These are phyloP conservation scores for Hesperophylax magnus DNA, from an alignment of 1,140 invertebrate species.

Conservation along the genomic window DNA sequence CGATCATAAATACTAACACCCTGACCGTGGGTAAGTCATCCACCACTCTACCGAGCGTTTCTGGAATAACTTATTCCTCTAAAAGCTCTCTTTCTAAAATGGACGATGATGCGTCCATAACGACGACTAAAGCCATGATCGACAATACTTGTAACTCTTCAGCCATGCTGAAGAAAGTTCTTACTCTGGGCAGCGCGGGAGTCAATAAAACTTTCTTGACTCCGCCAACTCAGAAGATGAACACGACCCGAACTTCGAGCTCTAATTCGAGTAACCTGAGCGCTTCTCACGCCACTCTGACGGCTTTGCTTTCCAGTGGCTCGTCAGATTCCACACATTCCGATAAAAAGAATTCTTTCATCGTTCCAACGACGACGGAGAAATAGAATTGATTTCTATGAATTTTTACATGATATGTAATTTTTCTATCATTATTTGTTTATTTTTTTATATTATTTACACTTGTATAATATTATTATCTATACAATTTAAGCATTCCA, in stretches of 20 bases:
- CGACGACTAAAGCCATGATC: conserved; percentile 68
- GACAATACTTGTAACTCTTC: conserved; percentile 69
- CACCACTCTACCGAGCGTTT: conserved; percentile 32
- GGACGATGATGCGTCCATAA: conserved; percentile 54
- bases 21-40: conserved; percentile 28
- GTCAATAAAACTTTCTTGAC: conserved; percentile 68
- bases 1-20: conserved; percentile 19
- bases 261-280: conserved; percentile 66
- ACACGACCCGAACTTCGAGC: conserved; percentile 9
- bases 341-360: conserved; percentile 61
- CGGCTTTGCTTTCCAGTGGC: conserved; percentile 63
- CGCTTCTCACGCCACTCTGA: conserved; percentile 68
- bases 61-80: conserved; percentile 34
- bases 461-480: too few relatives aligned
- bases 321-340: conserved; percentile 61
- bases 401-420: too few relatives aligned
- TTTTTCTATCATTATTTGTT: too few relatives aligned
- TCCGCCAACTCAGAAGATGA: conserved; percentile 68
- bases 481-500: too few relatives aligned
- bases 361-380: conserved; percentile 24
- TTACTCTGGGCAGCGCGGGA: conserved; percentile 67
- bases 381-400: conserved; percentile 7
- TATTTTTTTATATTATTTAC: too few relatives aligned
- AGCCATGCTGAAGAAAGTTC: conserved; percentile 69
- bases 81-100: conserved; percentile 45